These are phyloP conservation scores for Sipha flava DNA, from an alignment of 1,140 invertebrate species.

Conservation along the genomic window DNA sequence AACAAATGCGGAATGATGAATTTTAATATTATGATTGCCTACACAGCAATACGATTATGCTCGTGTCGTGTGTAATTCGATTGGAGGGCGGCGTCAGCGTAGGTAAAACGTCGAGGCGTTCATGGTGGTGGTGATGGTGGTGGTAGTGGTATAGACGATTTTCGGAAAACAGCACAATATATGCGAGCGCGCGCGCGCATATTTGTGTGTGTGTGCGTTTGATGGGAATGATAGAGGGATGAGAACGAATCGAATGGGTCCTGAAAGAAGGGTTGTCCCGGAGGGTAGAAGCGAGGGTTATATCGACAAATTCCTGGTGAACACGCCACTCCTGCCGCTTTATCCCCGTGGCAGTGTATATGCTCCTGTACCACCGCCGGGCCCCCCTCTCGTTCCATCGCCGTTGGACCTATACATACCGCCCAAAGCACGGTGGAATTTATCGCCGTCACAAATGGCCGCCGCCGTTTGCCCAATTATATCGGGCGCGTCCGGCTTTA, in stretches of 20 bases:
- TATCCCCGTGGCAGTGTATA: no score
- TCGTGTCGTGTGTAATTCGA: neutral
- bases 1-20: no score
- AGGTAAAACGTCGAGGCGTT: no score
- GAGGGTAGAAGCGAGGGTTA: neutral
- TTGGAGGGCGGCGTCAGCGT: no score
- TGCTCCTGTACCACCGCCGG: neutral
- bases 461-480: conserved; percentile 10
- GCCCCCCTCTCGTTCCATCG: no score
- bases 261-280: neutral
- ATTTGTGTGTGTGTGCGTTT: neutral
- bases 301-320: conserved; percentile 1
- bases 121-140: no score
- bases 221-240: neutral
- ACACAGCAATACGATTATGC: no score
- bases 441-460: conserved; percentile 26
- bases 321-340: neutral
- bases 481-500: conserved; percentile 21
- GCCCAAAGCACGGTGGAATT: conserved; percentile 1
- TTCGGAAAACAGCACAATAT: neutral
- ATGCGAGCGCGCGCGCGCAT: neutral
- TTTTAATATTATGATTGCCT: no score
- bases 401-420: no score
- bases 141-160: neutral
- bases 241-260: neutral